A percentile compares a stretch with the other conserved stretches of the same genome.
Evolutionary conservation across 2,888 invertebrate species (phyloP).

Genomic region (Drosophila colorata): DNA sequence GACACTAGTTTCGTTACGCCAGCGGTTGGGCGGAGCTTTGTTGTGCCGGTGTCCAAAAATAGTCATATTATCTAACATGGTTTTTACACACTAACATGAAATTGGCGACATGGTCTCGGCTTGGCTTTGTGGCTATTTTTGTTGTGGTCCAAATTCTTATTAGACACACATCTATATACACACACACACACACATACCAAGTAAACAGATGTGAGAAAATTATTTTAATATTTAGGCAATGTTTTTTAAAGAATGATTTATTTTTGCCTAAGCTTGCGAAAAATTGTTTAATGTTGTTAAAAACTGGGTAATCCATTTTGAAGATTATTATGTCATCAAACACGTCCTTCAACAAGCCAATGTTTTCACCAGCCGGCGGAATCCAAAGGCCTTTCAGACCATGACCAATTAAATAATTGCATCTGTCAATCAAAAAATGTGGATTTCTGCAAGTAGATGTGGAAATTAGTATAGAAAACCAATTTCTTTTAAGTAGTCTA

Average conservation of each 20-base stretch:
- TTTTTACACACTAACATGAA: conserved; percentile 32
- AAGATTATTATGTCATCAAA: background rate
- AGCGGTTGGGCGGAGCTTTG: conserved; percentile 56
- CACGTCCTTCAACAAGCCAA: too few species aligned
- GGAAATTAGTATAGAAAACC: background rate
- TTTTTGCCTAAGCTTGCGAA: too few species aligned
- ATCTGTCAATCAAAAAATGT: conserved; percentile 13
- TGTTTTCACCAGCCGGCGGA: background rate
- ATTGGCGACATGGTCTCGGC: conserved; percentile 35
- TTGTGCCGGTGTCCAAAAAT: conserved; percentile 35
- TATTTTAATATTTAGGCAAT: background rate
- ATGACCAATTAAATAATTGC: conserved; percentile 21
- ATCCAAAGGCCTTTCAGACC: background rate
- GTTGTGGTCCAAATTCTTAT: background rate
- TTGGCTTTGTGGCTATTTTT: background rate
- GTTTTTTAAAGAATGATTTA: too few species aligned
- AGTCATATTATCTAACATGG: conserved; percentile 55
- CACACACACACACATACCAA: too few species aligned
- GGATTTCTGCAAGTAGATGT: background rate
- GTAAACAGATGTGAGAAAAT: background rate
- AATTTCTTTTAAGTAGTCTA: too few species aligned
- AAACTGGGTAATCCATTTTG: too few species aligned
- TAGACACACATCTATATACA: too few species aligned
- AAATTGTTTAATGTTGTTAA: too few species aligned
- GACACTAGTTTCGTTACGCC: conserved; percentile 21